Evolutionary conservation across 2,888 invertebrate genomes (phyloP).

Genomic region (Drosophila mulleri): DNA sequence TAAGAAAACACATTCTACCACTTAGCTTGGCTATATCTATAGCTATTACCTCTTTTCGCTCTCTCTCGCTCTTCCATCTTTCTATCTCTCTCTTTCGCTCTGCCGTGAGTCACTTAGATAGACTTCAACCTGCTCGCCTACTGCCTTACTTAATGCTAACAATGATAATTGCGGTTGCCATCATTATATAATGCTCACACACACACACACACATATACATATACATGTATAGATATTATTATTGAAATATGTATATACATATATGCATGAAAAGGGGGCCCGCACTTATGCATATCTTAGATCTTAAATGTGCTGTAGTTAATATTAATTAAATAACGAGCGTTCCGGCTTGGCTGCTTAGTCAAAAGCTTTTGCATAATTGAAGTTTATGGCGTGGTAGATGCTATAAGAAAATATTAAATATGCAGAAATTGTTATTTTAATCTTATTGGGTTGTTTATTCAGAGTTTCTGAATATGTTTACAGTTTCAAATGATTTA

Average conservation of each 20-base stretch:
- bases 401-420: neutral
- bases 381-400: neutral
- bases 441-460: neutral
- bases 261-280: constrained; percentile 21
- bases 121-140: constrained; percentile 56
- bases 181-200: constrained; percentile 49
- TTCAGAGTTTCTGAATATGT: neutral
- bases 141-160: constrained; percentile 56
- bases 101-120: constrained; percentile 48
- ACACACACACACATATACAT: constrained; percentile 15
- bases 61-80: no score
- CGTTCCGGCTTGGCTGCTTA: constrained; percentile 3
- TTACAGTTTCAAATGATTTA: neutral
- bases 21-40: constrained; percentile 21
- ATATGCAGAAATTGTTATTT: neutral
- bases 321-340: constrained; percentile 1
- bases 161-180: constrained; percentile 37
- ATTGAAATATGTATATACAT: neutral
- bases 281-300: constrained; percentile 21
- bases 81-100: neutral
- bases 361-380: neutral
- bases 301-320: constrained; percentile 2
- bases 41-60: no score
- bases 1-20: constrained; percentile 41
- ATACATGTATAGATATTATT: neutral